Conservation (phyloP, 2,888 invertebrate species). For the Netelia inedita region DNA sequence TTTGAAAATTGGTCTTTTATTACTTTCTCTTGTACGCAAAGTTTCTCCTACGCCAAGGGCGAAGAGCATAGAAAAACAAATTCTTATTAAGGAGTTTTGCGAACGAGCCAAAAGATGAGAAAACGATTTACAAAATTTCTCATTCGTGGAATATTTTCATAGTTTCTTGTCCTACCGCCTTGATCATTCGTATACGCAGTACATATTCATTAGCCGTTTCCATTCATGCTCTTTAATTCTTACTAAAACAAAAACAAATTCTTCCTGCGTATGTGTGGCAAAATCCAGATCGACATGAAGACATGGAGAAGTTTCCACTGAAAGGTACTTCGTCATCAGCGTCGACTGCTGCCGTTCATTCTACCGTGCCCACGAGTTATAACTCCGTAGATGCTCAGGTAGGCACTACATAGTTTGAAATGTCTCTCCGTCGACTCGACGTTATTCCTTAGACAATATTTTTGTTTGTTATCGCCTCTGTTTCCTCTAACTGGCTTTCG, state of each 20-base stretch:
- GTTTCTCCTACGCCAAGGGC: too few species aligned
- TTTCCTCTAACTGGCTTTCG: slow-evolving; percentile 26
- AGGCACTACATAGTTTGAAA: slow-evolving; percentile 71
- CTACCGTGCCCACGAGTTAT: slow-evolving; percentile 81
- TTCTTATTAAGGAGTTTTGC: too few species aligned
- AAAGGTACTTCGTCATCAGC: slow-evolving; percentile 85
- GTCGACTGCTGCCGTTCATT: slow-evolving; percentile 78
- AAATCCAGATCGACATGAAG: slow-evolving; percentile 79
- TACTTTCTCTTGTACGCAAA: too few species aligned
- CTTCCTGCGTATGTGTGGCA: slow-evolving; percentile 51
- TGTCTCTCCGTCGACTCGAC: background rate
- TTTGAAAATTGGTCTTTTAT: too few species aligned
- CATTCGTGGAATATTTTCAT: too few species aligned
- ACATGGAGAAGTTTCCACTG: slow-evolving; percentile 91
- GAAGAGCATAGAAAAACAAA: too few species aligned
- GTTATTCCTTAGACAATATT: slow-evolving; percentile 25
- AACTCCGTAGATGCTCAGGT: slow-evolving; percentile 84
- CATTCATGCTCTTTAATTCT: background rate
- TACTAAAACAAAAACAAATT: slow-evolving; percentile 17
- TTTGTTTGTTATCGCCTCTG: slow-evolving; percentile 39
- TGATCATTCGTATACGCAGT: background rate
- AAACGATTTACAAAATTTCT: too few species aligned
- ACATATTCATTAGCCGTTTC: background rate
- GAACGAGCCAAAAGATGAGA: too few species aligned
- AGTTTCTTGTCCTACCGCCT: too few species aligned